These are phyloP conservation scores for Adelosebastes latens DNA, from an alignment of 2,797 vertebrate species.

Conservation along the genomic window DNA sequence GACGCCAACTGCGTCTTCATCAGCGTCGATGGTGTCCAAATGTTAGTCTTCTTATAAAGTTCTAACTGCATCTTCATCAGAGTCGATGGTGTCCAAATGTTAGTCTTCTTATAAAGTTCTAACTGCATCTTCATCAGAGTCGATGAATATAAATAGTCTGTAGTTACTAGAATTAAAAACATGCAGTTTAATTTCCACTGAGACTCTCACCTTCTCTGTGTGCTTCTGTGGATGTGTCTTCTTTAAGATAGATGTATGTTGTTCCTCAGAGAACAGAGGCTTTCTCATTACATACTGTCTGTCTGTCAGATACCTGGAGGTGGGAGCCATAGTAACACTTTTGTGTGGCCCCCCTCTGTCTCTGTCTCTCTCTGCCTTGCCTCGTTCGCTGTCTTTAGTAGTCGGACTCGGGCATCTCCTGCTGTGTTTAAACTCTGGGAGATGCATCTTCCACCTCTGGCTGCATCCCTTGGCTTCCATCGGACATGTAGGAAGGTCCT, in stretches of 20 bases:
- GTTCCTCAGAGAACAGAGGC: conserved; percentile 47
- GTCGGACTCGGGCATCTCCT: neutral
- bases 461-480: conserved; percentile 52
- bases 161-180: no score
- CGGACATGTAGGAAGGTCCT: conserved; percentile 47
- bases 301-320: conserved; percentile 65
- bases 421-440: conserved; percentile 11
- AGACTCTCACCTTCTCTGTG: conserved; percentile 57
- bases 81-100: no score
- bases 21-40: no score
- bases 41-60: no score
- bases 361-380: neutral
- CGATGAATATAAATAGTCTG: no score
- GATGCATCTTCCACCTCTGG: conserved; percentile 52
- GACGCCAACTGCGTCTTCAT: no score
- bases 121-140: no score
- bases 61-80: no score
- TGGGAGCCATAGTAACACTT: conserved; percentile 65
- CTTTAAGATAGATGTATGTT: conserved; percentile 71
- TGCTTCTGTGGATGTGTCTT: conserved; percentile 44
- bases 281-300: conserved; percentile 67
- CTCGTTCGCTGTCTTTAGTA: neutral
- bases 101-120: no score
- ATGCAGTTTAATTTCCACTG: neutral
- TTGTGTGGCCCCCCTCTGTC: conserved; percentile 14